Percentiles rank a stretch among this genome's conserved stretches.
phyloP scores from a whole-genome alignment of 53 echinoderm and acorn worm genomes.

The Paelopatides confundens region DNA sequence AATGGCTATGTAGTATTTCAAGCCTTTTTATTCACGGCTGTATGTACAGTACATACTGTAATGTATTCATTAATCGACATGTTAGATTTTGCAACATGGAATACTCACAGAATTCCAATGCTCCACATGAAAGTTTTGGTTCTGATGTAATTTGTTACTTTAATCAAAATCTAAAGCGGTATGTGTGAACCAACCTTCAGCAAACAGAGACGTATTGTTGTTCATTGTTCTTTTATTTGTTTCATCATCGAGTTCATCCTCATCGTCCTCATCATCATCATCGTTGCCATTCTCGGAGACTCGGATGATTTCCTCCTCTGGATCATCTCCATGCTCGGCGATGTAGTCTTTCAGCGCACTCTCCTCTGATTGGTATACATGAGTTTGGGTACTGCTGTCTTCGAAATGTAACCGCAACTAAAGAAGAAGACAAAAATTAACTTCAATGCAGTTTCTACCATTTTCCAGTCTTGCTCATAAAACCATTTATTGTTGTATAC shows the following conservation, averaged over 20 bases:
- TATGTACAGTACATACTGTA: no score
- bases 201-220: slow-evolving; percentile 22
- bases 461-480: no score
- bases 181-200: slow-evolving; percentile 25
- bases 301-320: slow-evolving; percentile 4
- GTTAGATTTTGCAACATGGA: no score
- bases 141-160: no score
- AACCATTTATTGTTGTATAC: no score
- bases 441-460: no score
- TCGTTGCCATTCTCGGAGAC: neutral
- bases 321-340: slow-evolving; percentile 5
- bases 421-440: neutral
- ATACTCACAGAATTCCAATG: no score
- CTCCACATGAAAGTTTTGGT: no score
- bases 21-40: no score
- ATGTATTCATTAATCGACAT: no score
- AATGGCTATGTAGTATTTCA: no score
- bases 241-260: neutral
- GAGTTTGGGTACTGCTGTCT: neutral
- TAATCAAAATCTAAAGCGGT: no score
- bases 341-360: neutral
- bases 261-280: slow-evolving; percentile 35
- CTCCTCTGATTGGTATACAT: slow-evolving; percentile 4
- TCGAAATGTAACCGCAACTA: slow-evolving; percentile 9
- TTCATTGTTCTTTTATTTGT: slow-evolving; percentile 44